Evolutionary conservation across 2,797 vertebrate species (phyloP), one percentile per base, ranked within the genome.

Genomic region (Sebastes diaconus): DNA sequence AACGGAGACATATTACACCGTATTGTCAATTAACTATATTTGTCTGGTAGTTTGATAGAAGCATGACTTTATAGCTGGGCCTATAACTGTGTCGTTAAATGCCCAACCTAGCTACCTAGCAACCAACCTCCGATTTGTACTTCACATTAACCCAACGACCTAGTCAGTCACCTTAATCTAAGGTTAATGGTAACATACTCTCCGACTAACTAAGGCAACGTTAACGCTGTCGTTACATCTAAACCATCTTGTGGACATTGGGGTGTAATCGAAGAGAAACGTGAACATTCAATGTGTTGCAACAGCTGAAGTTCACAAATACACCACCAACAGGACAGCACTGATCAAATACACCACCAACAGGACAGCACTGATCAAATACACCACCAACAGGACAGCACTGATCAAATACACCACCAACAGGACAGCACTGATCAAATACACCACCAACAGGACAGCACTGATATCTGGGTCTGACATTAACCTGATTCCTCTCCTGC

Each of bases 1-100:
- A 39, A 7, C 0, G 1, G 0, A 6, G 3, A 32, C 0, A 30
- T 29, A 16, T 1, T 3, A 0, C 5, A 27, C 3, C 24, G 8
- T 55, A 58, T 4, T 29, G 9, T 39, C 1, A 61, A 12, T 8
- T 11, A 4, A 32, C 3, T 8, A 4, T 12, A 32, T 46, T 1
- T 55, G 9, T 27, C n/a, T 0, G 24, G 1, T 46, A 25, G 12
- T 27, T 65, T 13, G 5, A 16, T 12, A 2, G 68, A 57, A 5
- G 18, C 2, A 4, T 68, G 22, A 3, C 46, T 16, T 34, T 34
- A 39, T 13, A 39, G 4, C 55, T 24, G 2, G 4, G 36, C 36
- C 22, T 39, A 0, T 8, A 12, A 39, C 2, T 18, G 5, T 22
- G 52, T 7, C 27, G 30, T 5, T 30, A 30, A 3, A 2, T 55